Conservation (phyloP, 2,888 invertebrate genomes). For the Cylindroiulus punctatus region DNA sequence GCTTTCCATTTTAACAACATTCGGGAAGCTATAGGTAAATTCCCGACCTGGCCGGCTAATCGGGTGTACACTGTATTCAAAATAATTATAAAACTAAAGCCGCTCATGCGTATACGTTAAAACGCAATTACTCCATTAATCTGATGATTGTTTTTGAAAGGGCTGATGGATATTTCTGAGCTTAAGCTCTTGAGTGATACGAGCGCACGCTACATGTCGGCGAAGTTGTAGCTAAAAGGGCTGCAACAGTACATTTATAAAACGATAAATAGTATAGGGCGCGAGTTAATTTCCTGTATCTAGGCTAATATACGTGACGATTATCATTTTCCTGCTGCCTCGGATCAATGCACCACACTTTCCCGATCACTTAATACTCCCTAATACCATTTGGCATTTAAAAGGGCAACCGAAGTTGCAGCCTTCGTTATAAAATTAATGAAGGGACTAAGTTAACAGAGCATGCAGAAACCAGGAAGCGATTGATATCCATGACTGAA, state of each 20-base stretch:
- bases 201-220: background rate
- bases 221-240: background rate
- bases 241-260: slow-evolving; percentile 11
- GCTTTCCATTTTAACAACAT: background rate
- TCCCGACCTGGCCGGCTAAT: background rate
- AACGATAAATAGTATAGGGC: slow-evolving; percentile 28
- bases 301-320: slow-evolving; percentile 26
- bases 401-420: background rate
- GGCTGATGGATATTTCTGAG: background rate
- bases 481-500: background rate
- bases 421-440: background rate
- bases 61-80: background rate
- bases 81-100: slow-evolving; percentile 2
- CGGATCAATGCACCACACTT: slow-evolving; percentile 16
- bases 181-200: slow-evolving; percentile 10
- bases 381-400: slow-evolving; percentile 27
- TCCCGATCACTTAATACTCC: slow-evolving; percentile 28
- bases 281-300: slow-evolving; percentile 26
- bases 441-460: slow-evolving; percentile 7
- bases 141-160: slow-evolving; percentile 6
- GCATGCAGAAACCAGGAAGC: background rate
- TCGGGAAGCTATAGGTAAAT: background rate
- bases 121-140: slow-evolving; percentile 33
- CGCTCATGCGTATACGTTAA: background rate
- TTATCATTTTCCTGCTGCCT: slow-evolving; percentile 16